Evolutionary conservation across 1,140 invertebrate species (phyloP).

Genomic region (Adoxophyes honmai): DNA sequence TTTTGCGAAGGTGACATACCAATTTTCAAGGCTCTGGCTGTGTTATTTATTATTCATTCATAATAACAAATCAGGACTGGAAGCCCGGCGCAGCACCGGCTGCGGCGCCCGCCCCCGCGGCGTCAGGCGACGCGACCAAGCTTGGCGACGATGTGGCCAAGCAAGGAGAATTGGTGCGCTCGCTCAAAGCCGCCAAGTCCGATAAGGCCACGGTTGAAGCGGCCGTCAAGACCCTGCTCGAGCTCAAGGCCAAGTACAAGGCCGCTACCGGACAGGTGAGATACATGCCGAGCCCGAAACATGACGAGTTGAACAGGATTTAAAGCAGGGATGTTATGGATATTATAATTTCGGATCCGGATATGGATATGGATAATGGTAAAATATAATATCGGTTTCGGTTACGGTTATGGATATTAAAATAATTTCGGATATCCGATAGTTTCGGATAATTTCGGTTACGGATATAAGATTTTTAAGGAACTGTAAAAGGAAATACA

Average conservation of each 20-base stretch:
- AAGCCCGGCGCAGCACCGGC: constrained; percentile 28
- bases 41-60: constrained; percentile 79
- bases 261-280: constrained; percentile 78
- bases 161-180: constrained; percentile 85
- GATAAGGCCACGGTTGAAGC: constrained; percentile 78
- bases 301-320: constrained; percentile 70
- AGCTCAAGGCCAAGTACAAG: constrained; percentile 89
- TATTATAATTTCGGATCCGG: neutral
- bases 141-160: constrained; percentile 68
- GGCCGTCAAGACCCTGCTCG: constrained; percentile 84
- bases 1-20: no score
- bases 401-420: no score
- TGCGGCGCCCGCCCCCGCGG: constrained; percentile 15
- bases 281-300: constrained; percentile 59
- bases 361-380: no score
- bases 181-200: constrained; percentile 82
- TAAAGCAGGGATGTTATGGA: no score
- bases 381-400: no score
- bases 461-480: no score
- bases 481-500: no score
- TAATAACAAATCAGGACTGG: constrained; percentile 35
- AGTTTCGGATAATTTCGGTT: no score
- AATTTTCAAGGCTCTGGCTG: no score
- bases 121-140: constrained; percentile 23
- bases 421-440: no score